A percentile compares a stretch with the other conserved stretches of the same genome.
These are phyloP conservation scores for Okapia johnstoni DNA, from an alignment of 2,113 vertebrate genomes.

Conservation along the genomic window DNA sequence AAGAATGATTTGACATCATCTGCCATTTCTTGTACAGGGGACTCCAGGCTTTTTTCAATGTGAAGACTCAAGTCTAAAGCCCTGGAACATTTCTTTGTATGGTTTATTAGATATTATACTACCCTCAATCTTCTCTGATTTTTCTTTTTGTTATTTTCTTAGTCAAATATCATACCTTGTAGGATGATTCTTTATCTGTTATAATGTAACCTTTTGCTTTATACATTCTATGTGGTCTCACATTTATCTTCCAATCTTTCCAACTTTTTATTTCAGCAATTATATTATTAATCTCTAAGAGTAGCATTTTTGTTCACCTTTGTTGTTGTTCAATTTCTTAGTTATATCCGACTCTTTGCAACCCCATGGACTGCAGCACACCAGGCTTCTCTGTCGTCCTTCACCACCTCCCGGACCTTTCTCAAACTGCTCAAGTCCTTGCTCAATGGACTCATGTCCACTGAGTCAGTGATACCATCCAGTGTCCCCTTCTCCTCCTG, in stretches of 20 bases:
- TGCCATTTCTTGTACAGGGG: not conserved
- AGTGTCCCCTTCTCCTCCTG: not conserved
- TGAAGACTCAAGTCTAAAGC: not conserved
- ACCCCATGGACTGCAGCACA: not conserved
- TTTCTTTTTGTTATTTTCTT: not conserved
- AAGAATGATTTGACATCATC: not conserved
- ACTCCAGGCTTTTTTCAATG: not conserved
- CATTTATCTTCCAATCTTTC: not conserved
- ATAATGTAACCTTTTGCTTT: not conserved
- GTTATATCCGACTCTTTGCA: accelerated
- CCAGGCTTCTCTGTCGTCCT: not conserved
- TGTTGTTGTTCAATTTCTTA: not conserved
- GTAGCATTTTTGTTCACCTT: not conserved
- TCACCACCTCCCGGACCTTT: not conserved
- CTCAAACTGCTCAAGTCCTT: not conserved
- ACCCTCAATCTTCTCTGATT: not conserved
- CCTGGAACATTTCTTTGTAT: not conserved
- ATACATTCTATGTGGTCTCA: not conserved
- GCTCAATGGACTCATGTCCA: accelerated
- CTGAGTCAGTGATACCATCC: not conserved
- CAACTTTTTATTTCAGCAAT: not conserved
- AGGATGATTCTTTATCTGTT: not conserved
- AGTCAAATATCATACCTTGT: not conserved
- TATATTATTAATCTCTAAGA: not conserved
- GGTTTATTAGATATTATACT: not conserved